phyloP scores from a whole-genome alignment of 2,888 invertebrate genomes.

The Balanococcus diminutus region DNA sequence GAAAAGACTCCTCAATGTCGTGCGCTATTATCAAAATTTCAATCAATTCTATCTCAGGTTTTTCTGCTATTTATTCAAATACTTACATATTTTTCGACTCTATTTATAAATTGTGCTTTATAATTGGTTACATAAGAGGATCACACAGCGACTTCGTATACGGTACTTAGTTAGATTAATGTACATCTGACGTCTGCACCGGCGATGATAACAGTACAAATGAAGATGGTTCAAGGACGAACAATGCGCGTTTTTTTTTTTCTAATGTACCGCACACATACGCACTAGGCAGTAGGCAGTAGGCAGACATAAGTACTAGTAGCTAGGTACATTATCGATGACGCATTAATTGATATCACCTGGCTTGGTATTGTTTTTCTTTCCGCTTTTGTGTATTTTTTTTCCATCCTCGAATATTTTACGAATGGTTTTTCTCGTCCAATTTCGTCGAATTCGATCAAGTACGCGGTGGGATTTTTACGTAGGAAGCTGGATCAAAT shows the following conservation, averaged over 20 bases:
- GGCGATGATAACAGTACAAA: conserved; percentile 8
- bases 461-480: neutral
- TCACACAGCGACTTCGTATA: conserved; percentile 17
- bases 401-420: neutral
- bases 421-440: neutral
- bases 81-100: neutral
- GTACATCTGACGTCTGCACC: conserved; percentile 3
- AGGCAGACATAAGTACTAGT: neutral
- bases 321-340: conserved; percentile 13
- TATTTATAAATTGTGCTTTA: neutral
- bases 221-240: conserved; percentile 39
- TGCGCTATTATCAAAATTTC: neutral
- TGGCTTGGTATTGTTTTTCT: conserved; percentile 33
- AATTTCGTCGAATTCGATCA: neutral
- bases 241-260: neutral
- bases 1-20: too few relatives aligned
- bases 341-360: conserved; percentile 37
- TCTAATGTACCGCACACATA: neutral
- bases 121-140: neutral
- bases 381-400: neutral
- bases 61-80: neutral
- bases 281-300: too few relatives aligned
- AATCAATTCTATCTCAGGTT: neutral
- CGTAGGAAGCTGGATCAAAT: neutral
- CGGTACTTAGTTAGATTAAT: neutral